Evolutionary conservation across 2,113 vertebrate species (phyloP).

Genomic region (Leucosticte australis): DNA sequence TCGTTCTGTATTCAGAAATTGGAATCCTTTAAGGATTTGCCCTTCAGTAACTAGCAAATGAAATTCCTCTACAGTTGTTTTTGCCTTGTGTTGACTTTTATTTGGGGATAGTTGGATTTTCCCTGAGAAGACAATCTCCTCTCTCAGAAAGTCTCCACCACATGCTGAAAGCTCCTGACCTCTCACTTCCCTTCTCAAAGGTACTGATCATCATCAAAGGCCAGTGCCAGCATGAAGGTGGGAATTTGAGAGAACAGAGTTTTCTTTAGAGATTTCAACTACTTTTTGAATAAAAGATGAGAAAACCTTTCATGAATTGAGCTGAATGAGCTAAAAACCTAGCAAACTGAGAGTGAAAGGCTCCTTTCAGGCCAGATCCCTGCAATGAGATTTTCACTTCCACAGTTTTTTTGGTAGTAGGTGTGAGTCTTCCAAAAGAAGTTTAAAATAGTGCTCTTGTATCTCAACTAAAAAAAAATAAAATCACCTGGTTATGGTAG

Average conservation of each 20-base stretch:
- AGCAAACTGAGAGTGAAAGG: neutral
- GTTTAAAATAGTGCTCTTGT: neutral
- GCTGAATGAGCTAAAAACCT: conserved; percentile 55
- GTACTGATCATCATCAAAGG: conserved; percentile 63
- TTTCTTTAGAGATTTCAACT: conserved; percentile 44
- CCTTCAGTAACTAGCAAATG: neutral
- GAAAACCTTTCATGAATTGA: conserved; percentile 61
- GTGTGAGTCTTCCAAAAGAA: neutral
- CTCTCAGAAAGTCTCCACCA: conserved; percentile 38
- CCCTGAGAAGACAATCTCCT: conserved; percentile 2
- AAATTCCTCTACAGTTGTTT: neutral
- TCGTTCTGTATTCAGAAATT: neutral
- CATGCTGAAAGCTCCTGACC: conserved; percentile 57
- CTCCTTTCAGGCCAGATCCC: conserved; percentile 4
- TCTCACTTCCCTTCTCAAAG: conserved; percentile 40
- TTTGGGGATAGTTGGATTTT: conserved; percentile 35
- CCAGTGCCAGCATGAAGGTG: conserved; percentile 38
- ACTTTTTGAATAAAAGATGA: conserved; percentile 70
- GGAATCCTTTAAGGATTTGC: neutral
- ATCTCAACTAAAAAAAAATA: neutral
- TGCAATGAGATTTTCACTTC: neutral
- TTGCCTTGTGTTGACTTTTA: conserved; percentile 41
- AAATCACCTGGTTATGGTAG: neutral
- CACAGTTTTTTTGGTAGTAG: neutral
- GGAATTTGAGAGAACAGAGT: conserved; percentile 32